Conservation (phyloP, 2,888 invertebrate genomes). For the Anarsia innoxiella region DNA sequence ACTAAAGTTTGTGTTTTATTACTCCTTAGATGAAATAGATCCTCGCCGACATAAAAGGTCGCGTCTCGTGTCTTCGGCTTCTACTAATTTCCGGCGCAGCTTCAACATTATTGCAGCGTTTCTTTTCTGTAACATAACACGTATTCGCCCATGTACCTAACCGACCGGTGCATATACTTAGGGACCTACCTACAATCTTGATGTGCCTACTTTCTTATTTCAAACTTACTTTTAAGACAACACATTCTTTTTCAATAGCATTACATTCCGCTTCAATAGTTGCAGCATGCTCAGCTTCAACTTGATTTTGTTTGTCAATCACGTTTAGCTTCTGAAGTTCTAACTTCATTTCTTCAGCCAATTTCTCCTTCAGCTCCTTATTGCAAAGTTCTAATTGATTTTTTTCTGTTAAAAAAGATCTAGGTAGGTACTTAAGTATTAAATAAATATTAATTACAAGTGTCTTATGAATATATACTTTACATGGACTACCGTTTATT, state of each 20-base stretch:
- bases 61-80: conserved; percentile 47
- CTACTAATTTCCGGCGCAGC: conserved; percentile 49
- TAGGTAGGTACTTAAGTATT: too few species aligned
- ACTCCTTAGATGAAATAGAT: neutral
- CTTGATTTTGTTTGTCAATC: conserved; percentile 31
- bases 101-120: conserved; percentile 62
- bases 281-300: conserved; percentile 30
- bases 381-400: conserved; percentile 26
- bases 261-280: conserved; percentile 40
- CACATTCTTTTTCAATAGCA: conserved; percentile 47
- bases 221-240: conserved; percentile 41
- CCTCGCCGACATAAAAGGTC: conserved; percentile 33
- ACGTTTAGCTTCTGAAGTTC: conserved; percentile 32
- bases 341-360: conserved; percentile 34
- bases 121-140: conserved; percentile 63
- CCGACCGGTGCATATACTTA: too few species aligned
- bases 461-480: too few species aligned
- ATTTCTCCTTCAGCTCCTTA: conserved; percentile 36
- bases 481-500: neutral
- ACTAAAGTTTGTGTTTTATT: neutral
- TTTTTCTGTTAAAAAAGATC: conserved; percentile 23
- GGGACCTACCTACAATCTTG: too few species aligned
- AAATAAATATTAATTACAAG: too few species aligned
- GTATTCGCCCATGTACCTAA: too few species aligned
- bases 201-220: too few species aligned